Percentiles rank a stretch among this genome's conserved stretches.
These are phyloP conservation scores for Lates calcarifer DNA, from an alignment of 2,113 vertebrate species.

Conservation along the genomic window DNA sequence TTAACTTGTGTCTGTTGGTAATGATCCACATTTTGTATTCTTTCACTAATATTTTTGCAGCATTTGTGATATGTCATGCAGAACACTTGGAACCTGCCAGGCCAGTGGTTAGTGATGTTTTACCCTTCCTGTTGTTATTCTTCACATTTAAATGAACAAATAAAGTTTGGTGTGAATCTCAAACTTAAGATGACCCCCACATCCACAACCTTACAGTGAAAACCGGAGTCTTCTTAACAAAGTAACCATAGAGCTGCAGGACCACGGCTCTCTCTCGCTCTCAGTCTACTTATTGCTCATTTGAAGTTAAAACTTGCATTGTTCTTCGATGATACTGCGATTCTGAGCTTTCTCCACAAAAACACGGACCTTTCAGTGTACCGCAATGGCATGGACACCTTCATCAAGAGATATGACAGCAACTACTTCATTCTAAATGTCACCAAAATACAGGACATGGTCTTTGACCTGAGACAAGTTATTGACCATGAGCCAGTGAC, in stretches of 20 bases:
- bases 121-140: not conserved
- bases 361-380: too few relatives aligned
- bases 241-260: not conserved
- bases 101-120: not conserved
- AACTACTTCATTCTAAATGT: too few relatives aligned
- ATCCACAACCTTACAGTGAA: not conserved
- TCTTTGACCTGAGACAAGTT: too few relatives aligned
- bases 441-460: too few relatives aligned
- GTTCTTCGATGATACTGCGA: too few relatives aligned
- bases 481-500: too few relatives aligned
- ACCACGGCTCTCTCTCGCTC: not conserved
- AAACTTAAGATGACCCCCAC: not conserved
- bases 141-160: slow-evolving; percentile 15
- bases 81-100: not conserved
- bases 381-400: too few relatives aligned
- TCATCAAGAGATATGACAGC: too few relatives aligned
- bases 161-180: not conserved
- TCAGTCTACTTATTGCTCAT: not conserved
- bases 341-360: too few relatives aligned
- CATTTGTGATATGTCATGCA: not conserved
- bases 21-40: too few relatives aligned
- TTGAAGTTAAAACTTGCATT: not conserved
- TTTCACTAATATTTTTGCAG: not conserved
- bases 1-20: not conserved
- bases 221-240: not conserved